phyloP scores from a whole-genome alignment of 35 echinoderm and acorn worm genomes.

The Strongylocentrotus purpuratus region DNA sequence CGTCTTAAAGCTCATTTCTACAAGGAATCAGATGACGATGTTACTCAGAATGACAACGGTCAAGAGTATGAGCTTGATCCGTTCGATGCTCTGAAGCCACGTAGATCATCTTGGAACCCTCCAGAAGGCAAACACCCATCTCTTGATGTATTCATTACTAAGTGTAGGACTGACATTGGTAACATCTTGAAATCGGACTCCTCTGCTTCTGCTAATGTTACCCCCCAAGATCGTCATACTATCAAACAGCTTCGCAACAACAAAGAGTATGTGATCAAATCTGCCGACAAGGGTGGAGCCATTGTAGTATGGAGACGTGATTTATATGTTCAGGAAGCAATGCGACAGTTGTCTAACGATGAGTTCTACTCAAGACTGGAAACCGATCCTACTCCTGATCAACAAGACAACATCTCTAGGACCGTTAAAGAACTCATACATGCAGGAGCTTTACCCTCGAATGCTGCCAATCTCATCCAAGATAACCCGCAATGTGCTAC shows the following conservation, averaged over 20 bases:
- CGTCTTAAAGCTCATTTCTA: not conserved
- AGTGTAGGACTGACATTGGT: not conserved
- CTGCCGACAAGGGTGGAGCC: slow-evolving; percentile 50
- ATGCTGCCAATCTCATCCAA: slow-evolving; percentile 14
- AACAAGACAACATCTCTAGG: slow-evolving; percentile 13
- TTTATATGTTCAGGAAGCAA: slow-evolving; percentile 27
- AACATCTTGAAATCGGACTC: not conserved
- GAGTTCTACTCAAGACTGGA: not conserved
- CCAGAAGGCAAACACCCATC: not conserved
- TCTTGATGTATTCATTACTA: not conserved
- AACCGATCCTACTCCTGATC: slow-evolving; percentile 24
- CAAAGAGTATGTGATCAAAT: slow-evolving; percentile 13
- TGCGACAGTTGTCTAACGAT: slow-evolving; percentile 34
- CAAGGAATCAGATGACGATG: not conserved
- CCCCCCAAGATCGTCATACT: not conserved
- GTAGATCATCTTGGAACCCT: not conserved
- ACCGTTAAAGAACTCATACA: slow-evolving; percentile 49
- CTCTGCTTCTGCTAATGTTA: not conserved
- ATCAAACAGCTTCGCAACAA: not conserved
- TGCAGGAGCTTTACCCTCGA: not conserved
- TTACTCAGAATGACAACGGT: not conserved
- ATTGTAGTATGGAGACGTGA: slow-evolving; percentile 54
- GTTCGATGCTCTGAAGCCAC: not conserved
- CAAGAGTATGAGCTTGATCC: not conserved
- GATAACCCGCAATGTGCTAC: not conserved